Evolutionary conservation across 2,797 vertebrate species (phyloP), one percentile per base, ranked within the genome.

Genomic region (Gymnocypris eckloni): DNA sequence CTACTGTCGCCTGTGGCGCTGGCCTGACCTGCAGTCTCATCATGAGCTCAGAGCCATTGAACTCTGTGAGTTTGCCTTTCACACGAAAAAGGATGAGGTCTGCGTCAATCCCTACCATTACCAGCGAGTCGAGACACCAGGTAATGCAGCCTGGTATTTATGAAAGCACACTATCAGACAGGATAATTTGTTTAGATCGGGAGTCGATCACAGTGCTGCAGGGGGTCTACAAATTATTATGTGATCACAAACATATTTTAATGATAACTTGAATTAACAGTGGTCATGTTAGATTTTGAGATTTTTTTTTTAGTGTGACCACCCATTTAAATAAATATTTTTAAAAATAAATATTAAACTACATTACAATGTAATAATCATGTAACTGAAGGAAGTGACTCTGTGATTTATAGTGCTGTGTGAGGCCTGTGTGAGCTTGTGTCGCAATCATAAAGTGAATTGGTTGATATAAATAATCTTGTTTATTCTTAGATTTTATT

Each of bases 91-190:
- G 93, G 98, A 99, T 1, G 98, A 99, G 92, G 98, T 99, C 87
- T 99, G 98, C 0, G 97, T 99, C 90, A 99, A 99, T 86, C 98
- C 98, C 11, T 99, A 99, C 92, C 98, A 99, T 94, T 99, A 99
- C 92, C 98, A 99, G 94, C 94, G 98, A 85, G 98, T 99, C 72
- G 98, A 99, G 93, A 99, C 98, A 0, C 98, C 98, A 96, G 98
- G 98, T 99, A 94, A 28, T 86, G 41, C 12, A 67, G 28, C 28
- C 6, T 85, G 6, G 50, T 52, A 39, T 61, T 77, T 11, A 12
- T 18, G 16, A 18, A 72, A 48, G 18, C 25, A 43, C 13, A 48
- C 10, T 11, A 6, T 61, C 15, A 43, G 22, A 16, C 39, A 12
- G n/a, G 64, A 79, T 79, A 8, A 28, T 61, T 61, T 9, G 15